Base-by-base conservation (phyloP, 2,797 vertebrate genomes). In the Mus caroli region DNA sequence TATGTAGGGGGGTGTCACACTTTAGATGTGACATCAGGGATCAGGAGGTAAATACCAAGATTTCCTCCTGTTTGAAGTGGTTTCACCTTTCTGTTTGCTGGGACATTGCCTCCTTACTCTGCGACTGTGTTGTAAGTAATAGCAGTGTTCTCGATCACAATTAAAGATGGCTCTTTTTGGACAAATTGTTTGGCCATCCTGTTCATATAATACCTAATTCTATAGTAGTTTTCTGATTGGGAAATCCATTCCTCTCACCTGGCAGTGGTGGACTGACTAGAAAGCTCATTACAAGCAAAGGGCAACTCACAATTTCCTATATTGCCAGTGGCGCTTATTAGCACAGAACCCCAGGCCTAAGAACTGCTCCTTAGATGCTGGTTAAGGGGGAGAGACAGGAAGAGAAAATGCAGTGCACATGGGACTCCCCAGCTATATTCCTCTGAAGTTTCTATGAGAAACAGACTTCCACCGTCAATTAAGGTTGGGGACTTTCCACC, bases 121-220 rank as follows among this genome's bases (percentile, higher is more conserved):
- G 52, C 28, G 19, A 54, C 50, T 64, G 37, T 75, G 6, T 1
- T 58, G 14, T 83, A 64, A 40, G 76, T 79, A 60, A 43, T 28
- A 86, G 34, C 60, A 90, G 14, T 24, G 17, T 92, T 19, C 14
- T 17, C 22, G 78, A 92, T 95, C 76, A 88, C 37, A 88, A 31
- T 69, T 26, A 78, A 88, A 95, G 83, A 75, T n/a, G 28, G 37
- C 50, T 91, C 46, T 52, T 7, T 79, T 88, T 93, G 52, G 69
- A 80, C 52, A 71, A 80, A 69, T 86, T 62, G 77, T 89, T 91
- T 87, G 78, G 31, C 77, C 52, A 60, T 60, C 34, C 34, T 94
- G 14, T n/a, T 84, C 28, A 56, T 60, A n/a, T 80, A 86, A 95
- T 94, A 80, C n/a, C 24, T 80, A 69, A 37, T 58, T 86, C 77